Evolutionary conservation across 1,140 invertebrate species (phyloP), one percentile per base, ranked within the genome.

Genomic region (Odontomachus brunneus): DNA sequence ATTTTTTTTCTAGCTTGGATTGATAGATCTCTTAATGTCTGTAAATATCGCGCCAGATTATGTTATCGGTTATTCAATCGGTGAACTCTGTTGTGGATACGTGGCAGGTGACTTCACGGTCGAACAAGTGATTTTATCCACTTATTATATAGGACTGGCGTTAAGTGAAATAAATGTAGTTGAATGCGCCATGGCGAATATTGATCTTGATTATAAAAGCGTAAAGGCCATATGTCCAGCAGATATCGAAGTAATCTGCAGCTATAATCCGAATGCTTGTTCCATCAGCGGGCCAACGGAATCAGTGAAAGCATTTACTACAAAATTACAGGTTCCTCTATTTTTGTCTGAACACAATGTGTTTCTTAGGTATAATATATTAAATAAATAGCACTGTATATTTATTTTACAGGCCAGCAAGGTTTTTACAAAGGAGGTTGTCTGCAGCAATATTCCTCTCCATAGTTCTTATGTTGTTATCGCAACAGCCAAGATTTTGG

Each of bases 341-440:
- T 63, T 11, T 38, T 33, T 9, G 3, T 38, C n/a, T 1, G 19
- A 33, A 38, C 19, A 7, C 19, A 33, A 2, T 9, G 4, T 62
- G 9, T 11, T 7, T 33, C n/a, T n/a, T n/a, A n/a, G 29, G 15
- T n/a, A 33, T 38, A 62, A 12, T 69, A 69, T 24, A 24, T 69
- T 48, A 29, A 2, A 24, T n/a, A 15, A 7, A 74, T 38, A 9
- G 15, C 24, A 17, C 26, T 51, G 19, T 53, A 60, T 75, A 98
- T 9, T 95, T 97, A 90, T 92, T 93, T 0, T 95, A 97, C 88
- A 63, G 60, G 15, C 2, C 7, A 33, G n/a, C n/a, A 63, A 38
- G 7, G 12, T 63, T 0, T 17, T n/a, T 38, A 38, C 17, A 17
- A 38, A 63, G 17, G 26, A 17, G n/a, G 7, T 63, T 11, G 14